Evolutionary conservation across 2,888 invertebrate genomes (phyloP).

Genomic region (Cheilosia scutellata): DNA sequence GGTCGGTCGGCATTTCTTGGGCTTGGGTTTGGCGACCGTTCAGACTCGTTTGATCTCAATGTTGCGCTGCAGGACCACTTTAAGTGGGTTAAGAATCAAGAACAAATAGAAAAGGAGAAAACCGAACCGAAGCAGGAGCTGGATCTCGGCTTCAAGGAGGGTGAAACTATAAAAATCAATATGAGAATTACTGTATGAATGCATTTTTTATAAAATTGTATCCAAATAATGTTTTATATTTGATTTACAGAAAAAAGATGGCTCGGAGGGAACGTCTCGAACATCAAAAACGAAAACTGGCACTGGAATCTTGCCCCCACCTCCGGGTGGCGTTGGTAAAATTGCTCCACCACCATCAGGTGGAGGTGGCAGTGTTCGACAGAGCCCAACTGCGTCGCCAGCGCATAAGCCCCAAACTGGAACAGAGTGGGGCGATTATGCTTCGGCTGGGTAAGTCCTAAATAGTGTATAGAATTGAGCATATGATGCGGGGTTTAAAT

Average conservation of each 20-base stretch:
- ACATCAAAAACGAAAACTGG: slow-evolving; percentile 87
- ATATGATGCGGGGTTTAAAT: no score
- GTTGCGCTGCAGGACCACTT: slow-evolving; percentile 99
- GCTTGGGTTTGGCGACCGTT: slow-evolving; percentile 98
- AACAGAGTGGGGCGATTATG: slow-evolving; percentile 92
- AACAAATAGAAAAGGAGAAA: slow-evolving; percentile 92
- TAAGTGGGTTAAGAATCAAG: slow-evolving; percentile 94
- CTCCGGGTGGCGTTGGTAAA: slow-evolving; percentile 89
- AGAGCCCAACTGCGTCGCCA: slow-evolving; percentile 87
- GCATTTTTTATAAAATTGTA: not conserved
- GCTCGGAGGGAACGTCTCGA: slow-evolving; percentile 88
- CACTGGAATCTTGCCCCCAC: slow-evolving; percentile 91
- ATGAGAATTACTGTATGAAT: slow-evolving; percentile 96
- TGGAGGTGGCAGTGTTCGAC: slow-evolving; percentile 79
- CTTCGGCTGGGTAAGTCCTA: slow-evolving; percentile 87
- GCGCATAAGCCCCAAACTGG: slow-evolving; percentile 88
- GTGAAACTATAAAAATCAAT: slow-evolving; percentile 99
- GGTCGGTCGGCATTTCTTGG: slow-evolving; percentile 97
- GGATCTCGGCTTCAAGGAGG: slow-evolving; percentile 99
- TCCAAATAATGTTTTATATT: slow-evolving; percentile 43
- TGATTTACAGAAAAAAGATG: slow-evolving; percentile 92
- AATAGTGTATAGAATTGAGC: not conserved
- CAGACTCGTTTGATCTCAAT: slow-evolving; percentile 99
- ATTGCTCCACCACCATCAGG: slow-evolving; percentile 91
- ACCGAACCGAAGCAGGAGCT: slow-evolving; percentile 91